These are phyloP conservation scores for Lagopus muta DNA, from an alignment of 2,113 vertebrate genomes.

Conservation along the genomic window DNA sequence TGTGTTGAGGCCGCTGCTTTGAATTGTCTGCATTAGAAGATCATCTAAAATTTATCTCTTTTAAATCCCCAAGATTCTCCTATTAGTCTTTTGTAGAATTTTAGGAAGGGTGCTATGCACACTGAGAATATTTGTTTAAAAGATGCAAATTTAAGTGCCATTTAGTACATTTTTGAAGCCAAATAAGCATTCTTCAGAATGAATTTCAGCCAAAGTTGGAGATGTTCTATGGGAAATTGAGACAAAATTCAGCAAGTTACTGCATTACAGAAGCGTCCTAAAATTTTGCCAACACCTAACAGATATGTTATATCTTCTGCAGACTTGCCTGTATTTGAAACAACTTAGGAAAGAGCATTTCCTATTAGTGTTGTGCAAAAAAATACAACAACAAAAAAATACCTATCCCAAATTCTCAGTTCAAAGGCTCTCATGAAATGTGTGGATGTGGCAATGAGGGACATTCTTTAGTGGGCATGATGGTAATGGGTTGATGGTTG, in stretches of 20 bases:
- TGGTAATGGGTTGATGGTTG: too few species aligned
- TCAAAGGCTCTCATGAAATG: not conserved
- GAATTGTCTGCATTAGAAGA: not conserved
- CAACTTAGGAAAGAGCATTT: not conserved
- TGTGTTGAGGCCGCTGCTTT: not conserved
- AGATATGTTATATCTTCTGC: not conserved
- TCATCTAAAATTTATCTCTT: not conserved
- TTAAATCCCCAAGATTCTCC: not conserved
- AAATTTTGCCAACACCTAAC: conserved; percentile 8
- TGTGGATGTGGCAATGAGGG: too few species aligned
- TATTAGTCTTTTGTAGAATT: conserved; percentile 11
- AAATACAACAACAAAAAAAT: not conserved
- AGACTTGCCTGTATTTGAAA: not conserved
- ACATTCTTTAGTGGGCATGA: too few species aligned
- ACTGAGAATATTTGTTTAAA: conserved; percentile 8
- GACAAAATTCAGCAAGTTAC: conserved; percentile 17
- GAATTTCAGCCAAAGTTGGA: conserved; percentile 11
- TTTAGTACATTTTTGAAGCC: not conserved
- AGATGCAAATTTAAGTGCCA: conserved; percentile 35
- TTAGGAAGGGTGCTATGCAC: conserved; percentile 15
- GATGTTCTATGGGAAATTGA: conserved; percentile 35
- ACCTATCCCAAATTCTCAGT: not conserved
- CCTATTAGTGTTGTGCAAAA: not conserved
- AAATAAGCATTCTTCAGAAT: not conserved
- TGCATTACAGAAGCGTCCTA: not conserved